phyloP scores from a whole-genome alignment of 2,888 invertebrate genomes.

The Limenitis arthemis region DNA sequence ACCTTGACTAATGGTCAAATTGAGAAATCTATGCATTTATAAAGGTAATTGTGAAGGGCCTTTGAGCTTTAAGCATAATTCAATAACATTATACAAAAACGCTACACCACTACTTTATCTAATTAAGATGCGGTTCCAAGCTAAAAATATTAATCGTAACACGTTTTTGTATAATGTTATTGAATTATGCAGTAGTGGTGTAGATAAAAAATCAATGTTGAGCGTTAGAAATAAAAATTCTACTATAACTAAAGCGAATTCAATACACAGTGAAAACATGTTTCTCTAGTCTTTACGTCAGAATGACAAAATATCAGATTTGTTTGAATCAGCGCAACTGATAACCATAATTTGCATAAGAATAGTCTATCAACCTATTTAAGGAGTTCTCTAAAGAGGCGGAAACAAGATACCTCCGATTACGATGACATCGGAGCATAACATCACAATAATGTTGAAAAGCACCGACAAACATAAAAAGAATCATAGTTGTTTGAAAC shows the following conservation, averaged over 20 bases:
- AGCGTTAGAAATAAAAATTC: too few relatives aligned
- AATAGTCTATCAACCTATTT: conserved; percentile 34
- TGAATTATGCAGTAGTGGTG: too few relatives aligned
- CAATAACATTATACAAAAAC: conserved; percentile 6
- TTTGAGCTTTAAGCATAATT: conserved; percentile 6
- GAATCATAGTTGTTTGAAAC: neutral
- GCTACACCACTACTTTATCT: neutral
- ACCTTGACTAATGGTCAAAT: too few relatives aligned
- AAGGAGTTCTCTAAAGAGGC: conserved; percentile 48
- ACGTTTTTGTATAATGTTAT: too few relatives aligned
- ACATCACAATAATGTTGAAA: conserved; percentile 28
- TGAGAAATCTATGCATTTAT: conserved; percentile 7
- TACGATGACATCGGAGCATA: conserved; percentile 44
- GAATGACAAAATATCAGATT: neutral
- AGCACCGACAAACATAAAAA: neutral
- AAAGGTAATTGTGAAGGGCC: conserved; percentile 10
- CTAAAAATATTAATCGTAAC: too few relatives aligned
- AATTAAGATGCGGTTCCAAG: neutral
- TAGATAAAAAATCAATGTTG: too few relatives aligned
- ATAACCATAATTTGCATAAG: conserved; percentile 25
- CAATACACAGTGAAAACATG: neutral
- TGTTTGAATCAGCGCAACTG: conserved; percentile 11
- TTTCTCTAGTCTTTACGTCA: neutral
- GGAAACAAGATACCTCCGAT: conserved; percentile 54
- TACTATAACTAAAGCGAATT: too few relatives aligned